Conservation (phyloP, 2,888 invertebrate species). For the Panzeria rudis region DNA sequence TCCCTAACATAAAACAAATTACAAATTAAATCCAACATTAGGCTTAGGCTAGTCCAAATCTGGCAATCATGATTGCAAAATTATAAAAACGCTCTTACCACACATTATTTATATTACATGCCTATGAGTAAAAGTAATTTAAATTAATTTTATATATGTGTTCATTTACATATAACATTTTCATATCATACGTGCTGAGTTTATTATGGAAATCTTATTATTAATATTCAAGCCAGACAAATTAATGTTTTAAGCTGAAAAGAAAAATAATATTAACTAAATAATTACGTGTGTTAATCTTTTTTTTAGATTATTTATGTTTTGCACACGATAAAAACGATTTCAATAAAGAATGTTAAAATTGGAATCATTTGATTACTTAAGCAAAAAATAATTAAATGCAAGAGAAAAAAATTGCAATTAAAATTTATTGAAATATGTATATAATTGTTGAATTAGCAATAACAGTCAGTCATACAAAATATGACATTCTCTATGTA, state of each 20-base stretch:
- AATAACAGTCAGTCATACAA: conserved; percentile 24
- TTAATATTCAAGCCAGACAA: conserved; percentile 59
- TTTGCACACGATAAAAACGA: conserved; percentile 41
- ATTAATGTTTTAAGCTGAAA: conserved; percentile 36
- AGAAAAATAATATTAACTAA: conserved; percentile 11
- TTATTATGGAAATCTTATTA: conserved; percentile 47
- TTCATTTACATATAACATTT: conserved; percentile 29
- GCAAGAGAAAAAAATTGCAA: conserved; percentile 30
- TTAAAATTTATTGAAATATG: conserved; percentile 50
- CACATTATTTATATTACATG: neutral
- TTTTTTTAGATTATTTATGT: conserved; percentile 3
- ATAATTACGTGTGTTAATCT: conserved; percentile 46
- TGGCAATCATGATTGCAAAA: neutral
- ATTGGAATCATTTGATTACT: conserved; percentile 36
- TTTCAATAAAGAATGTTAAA: conserved; percentile 29
- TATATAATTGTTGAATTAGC: conserved; percentile 41
- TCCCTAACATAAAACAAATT: too few relatives aligned
- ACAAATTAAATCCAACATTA: too few relatives aligned
- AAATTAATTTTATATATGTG: conserved; percentile 34
- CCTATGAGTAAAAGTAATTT: conserved; percentile 46
- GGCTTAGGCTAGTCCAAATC: too few relatives aligned
- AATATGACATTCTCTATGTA: conserved; percentile 20
- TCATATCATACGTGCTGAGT: conserved; percentile 52
- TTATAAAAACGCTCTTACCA: neutral
- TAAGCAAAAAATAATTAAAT: conserved; percentile 28